These are phyloP conservation scores for Synanthedon vespiformis DNA, from an alignment of 2,888 invertebrate species.

Conservation along the genomic window DNA sequence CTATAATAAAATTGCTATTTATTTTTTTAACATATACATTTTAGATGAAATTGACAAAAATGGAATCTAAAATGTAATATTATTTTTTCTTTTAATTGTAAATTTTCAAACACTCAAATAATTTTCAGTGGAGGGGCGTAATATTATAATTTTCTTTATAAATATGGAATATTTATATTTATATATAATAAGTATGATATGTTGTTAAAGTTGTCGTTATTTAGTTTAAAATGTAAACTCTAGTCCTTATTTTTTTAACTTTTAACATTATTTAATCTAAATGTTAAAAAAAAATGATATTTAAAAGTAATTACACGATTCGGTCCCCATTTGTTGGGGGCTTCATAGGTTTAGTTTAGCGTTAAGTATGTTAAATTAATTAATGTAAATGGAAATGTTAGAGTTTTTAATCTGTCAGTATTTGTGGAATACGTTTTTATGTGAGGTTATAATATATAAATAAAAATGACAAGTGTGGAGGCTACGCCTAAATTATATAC, in stretches of 20 bases:
- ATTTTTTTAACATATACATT: too few species aligned
- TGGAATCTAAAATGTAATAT: too few species aligned
- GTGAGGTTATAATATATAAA: conserved; percentile 38
- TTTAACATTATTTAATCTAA: conserved; percentile 55
- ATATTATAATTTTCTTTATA: too few species aligned
- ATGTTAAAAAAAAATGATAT: conserved; percentile 64
- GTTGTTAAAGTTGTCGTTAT: conserved; percentile 63
- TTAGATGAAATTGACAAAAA: too few species aligned
- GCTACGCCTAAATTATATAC: conserved; percentile 1
- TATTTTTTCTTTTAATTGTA: too few species aligned
- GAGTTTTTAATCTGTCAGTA: conserved; percentile 68
- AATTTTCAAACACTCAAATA: too few species aligned
- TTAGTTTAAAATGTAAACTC: conserved; percentile 72
- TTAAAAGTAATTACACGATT: conserved; percentile 52
- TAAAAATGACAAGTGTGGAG: conserved; percentile 18
- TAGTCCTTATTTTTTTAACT: conserved; percentile 70
- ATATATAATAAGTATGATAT: conserved; percentile 20
- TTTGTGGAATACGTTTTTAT: conserved; percentile 59
- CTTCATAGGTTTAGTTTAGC: conserved; percentile 59
- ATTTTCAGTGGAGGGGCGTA: too few species aligned
- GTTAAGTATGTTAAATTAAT: conserved; percentile 56
- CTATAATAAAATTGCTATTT: too few species aligned
- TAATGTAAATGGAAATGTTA: conserved; percentile 41
- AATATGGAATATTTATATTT: background rate
- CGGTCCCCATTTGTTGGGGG: conserved; percentile 35